Evolutionary conservation across 1,140 invertebrate species (phyloP), one percentile per base, ranked within the genome.

Genomic region (Scaptomyza hsui): DNA sequence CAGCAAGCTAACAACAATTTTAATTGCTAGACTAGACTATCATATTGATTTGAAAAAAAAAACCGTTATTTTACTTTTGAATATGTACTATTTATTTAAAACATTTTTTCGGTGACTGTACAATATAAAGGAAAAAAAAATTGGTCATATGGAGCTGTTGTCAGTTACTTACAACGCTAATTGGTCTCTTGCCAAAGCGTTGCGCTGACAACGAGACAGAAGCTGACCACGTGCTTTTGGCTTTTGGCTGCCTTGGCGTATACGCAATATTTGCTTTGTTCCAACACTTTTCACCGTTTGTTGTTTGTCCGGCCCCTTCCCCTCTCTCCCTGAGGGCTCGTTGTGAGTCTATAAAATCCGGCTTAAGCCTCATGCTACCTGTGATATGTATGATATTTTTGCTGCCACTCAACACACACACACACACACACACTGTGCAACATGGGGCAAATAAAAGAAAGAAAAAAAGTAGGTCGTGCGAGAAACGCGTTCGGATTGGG

Each of bases 201-300:
- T 59, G 78, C 71, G 60, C 57, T 82, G 82, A 53, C 82, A 88
- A 88, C 82, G 61, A 61, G 32, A 21, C n/a, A 26, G n/a, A 4
- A 13, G 29, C 60, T 60, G 67, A 64, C 71, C 79, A 69, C 51
- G 72, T 80, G 77, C 53, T 45, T 45, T 72, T 59, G 49, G 13
- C 16, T 45, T 51, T 29, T 15, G 65, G 53, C 69, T 45, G 41
- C 64, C 70, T 52, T 60, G 75, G 63, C 78, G 82, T 86, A 86
- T 86, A 86, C 81, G 81, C 82, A 88, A 86, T 86, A 72, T 81
- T 75, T 86, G 78, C 64, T 73, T 76, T 75, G 71, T 70, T 67
- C 35, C 53, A 53, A 64, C 53, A 45, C 35, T 53, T 60, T 53
- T 59, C 10, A 13, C 52, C 35, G 12, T 45, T 64, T 64, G 26